phyloP scores from a whole-genome alignment of 2,888 invertebrate genomes.

The Sinotaia quadrata region DNA sequence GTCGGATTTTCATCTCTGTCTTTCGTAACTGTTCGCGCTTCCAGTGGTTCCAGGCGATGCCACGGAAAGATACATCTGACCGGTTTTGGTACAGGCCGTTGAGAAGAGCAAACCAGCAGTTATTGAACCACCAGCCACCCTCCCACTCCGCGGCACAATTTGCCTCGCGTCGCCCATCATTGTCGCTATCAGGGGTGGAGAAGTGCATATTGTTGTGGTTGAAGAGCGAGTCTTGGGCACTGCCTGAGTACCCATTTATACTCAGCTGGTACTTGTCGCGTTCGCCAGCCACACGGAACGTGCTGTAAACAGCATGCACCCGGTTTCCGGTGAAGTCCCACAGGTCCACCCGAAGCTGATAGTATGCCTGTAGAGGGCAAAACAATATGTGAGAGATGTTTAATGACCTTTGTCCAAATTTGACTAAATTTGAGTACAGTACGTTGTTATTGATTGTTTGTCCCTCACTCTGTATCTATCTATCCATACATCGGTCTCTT shows the following conservation, averaged over 20 bases:
- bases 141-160: constrained; percentile 94
- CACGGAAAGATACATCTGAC: constrained; percentile 60
- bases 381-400: no score
- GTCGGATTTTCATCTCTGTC: constrained; percentile 71
- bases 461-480: no score
- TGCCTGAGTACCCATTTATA: constrained; percentile 74
- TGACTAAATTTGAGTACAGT: no score
- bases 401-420: no score
- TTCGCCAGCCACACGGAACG: constrained; percentile 54
- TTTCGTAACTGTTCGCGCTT: constrained; percentile 67
- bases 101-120: constrained; percentile 94
- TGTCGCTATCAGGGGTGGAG: constrained; percentile 89
- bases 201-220: constrained; percentile 93
- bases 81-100: constrained; percentile 86
- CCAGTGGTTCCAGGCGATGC: constrained; percentile 71
- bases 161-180: constrained; percentile 84
- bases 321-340: constrained; percentile 69
- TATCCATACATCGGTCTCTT: no score
- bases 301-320: constrained; percentile 64
- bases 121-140: constrained; percentile 97
- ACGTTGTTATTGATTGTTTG: no score
- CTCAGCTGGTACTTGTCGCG: constrained; percentile 65
- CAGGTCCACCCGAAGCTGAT: constrained; percentile 65
- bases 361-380: constrained; percentile 53
- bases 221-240: constrained; percentile 89